Evolutionary conservation across 2,888 invertebrate species (phyloP).

Genomic region (Apamea monoglypha): DNA sequence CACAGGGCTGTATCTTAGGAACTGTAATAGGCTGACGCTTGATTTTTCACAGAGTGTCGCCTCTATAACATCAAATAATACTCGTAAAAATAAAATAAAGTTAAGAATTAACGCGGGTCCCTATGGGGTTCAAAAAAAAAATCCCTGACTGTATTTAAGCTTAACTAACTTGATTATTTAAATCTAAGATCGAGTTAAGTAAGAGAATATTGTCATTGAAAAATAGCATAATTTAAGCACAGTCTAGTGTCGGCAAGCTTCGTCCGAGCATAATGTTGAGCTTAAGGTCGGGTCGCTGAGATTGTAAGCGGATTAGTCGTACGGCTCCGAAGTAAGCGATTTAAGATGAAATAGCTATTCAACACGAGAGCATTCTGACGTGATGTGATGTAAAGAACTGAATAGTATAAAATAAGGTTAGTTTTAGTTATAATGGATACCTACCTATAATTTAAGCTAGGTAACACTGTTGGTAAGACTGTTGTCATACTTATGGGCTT

Average conservation of each 20-base stretch:
- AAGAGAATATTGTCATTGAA: conserved; percentile 37
- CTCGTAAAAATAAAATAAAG: no score
- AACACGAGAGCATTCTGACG: not conserved
- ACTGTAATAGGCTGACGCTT: no score
- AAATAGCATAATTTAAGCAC: conserved; percentile 32
- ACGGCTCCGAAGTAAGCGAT: conserved; percentile 22
- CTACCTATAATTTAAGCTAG: no score
- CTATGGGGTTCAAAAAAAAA: no score
- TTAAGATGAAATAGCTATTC: not conserved
- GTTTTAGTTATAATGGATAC: not conserved
- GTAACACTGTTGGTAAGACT: not conserved
- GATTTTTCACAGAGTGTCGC: no score
- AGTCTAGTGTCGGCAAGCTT: conserved; percentile 25
- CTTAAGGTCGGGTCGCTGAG: conserved; percentile 41
- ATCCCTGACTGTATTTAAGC: not conserved
- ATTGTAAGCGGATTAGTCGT: conserved; percentile 58
- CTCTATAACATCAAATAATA: no score
- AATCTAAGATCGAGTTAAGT: not conserved
- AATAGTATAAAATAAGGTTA: not conserved
- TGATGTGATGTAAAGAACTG: not conserved
- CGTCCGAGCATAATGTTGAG: conserved; percentile 54
- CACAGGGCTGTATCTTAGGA: no score
- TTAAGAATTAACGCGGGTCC: no score
- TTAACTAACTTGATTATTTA: not conserved
- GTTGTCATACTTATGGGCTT: not conserved